A percentile compares a stretch with the other conserved stretches of the same genome.
phyloP scores from a whole-genome alignment of 1,140 invertebrate genomes.

The Anastrepha obliqua region DNA sequence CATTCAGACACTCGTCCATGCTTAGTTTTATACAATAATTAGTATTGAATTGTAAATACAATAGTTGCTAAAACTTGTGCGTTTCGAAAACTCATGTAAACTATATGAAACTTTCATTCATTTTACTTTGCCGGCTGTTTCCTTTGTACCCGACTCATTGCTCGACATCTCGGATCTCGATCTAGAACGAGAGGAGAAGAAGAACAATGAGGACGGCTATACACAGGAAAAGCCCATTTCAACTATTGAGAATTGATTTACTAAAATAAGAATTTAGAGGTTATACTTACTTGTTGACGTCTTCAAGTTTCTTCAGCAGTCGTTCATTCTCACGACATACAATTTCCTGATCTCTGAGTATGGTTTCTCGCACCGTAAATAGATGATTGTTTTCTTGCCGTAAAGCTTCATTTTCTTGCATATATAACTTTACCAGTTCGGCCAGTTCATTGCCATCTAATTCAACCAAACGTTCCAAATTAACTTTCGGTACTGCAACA shows the following conservation, averaged over 20 bases:
- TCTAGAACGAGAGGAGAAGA: slow-evolving; percentile 71
- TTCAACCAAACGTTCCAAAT: slow-evolving; percentile 83
- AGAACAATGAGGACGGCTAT: slow-evolving; percentile 69
- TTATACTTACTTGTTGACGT: slow-evolving; percentile 85
- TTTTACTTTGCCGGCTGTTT: neutral
- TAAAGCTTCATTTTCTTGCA: slow-evolving; percentile 90
- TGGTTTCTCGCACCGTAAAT: slow-evolving; percentile 84
- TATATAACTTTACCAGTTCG: slow-evolving; percentile 85
- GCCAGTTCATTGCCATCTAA: slow-evolving; percentile 83
- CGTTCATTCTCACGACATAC: slow-evolving; percentile 93
- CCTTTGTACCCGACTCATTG: slow-evolving; percentile 63
- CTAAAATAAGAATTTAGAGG: neutral
- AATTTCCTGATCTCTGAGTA: slow-evolving; percentile 91
- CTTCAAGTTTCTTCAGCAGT: slow-evolving; percentile 89
- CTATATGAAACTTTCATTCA: neutral
- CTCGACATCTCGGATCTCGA: slow-evolving; percentile 66
- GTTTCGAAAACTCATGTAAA: neutral
- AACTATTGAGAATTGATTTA: too few species aligned
- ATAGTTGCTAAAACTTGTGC: neutral
- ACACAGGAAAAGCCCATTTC: slow-evolving; percentile 52
- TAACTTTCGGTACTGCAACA: slow-evolving; percentile 77
- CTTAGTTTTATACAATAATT: too few species aligned
- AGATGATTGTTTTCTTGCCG: slow-evolving; percentile 91
- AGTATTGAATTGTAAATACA: too few species aligned
- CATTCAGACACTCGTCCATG: too few species aligned